Conservation (phyloP, 2,888 invertebrate species). For the Andrena camellia region DNA sequence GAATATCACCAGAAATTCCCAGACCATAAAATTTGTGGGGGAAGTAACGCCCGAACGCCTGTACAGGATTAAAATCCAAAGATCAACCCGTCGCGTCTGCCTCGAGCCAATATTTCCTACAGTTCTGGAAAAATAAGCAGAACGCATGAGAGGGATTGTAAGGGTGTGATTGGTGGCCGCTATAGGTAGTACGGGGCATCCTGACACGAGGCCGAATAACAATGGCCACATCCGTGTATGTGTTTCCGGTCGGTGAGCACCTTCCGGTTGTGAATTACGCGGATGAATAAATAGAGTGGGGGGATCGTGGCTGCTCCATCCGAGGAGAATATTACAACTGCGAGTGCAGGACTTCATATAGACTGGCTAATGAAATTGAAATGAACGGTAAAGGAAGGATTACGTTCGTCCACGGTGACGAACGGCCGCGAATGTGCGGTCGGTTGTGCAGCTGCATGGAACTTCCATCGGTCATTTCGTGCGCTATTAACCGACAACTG, state of each 20-base stretch:
- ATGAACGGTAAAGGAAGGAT: constrained; percentile 82
- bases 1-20: no score
- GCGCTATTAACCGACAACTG: constrained; percentile 31
- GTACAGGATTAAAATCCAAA: neutral
- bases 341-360: constrained; percentile 65
- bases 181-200: constrained; percentile 56
- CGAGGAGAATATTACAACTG: constrained; percentile 70
- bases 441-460: neutral
- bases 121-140: constrained; percentile 52
- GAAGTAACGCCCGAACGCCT: no score
- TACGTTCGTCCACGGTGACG: constrained; percentile 65
- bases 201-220: constrained; percentile 75
- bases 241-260: constrained; percentile 84
- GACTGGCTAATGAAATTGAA: constrained; percentile 84
- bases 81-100: neutral
- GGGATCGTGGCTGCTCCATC: constrained; percentile 61
- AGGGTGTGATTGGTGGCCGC: constrained; percentile 67
- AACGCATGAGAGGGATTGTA: constrained; percentile 46
- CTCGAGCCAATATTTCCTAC: constrained; percentile 15
- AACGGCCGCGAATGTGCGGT: constrained; percentile 23
- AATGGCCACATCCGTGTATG: constrained; percentile 82
- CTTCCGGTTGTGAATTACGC: constrained; percentile 85
- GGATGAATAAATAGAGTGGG: constrained; percentile 83
- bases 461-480: constrained; percentile 1
- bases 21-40: no score